Percentiles rank a stretch among this genome's conserved stretches.
phyloP scores from a whole-genome alignment of 1,140 invertebrate species.

The Drosophila nannoptera region DNA sequence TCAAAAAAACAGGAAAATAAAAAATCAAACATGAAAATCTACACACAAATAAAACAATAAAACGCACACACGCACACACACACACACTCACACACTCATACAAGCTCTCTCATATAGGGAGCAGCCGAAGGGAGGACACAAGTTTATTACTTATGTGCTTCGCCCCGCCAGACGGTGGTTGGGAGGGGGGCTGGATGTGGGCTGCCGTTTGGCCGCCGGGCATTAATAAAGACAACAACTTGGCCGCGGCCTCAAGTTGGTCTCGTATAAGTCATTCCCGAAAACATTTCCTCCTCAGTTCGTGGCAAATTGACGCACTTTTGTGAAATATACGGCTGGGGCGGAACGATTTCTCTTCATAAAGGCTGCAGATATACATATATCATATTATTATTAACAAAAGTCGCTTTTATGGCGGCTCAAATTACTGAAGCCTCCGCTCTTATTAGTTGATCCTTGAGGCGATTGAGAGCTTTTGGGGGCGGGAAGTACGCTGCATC shows the following conservation, averaged over 20 bases:
- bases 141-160: slow-evolving; percentile 77
- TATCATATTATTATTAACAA: slow-evolving; percentile 6
- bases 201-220: slow-evolving; percentile 50
- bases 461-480: too few species aligned
- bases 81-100: slow-evolving; percentile 20
- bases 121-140: slow-evolving; percentile 26
- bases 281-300: slow-evolving; percentile 11
- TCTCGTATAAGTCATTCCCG: slow-evolving; percentile 30
- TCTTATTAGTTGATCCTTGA: neutral
- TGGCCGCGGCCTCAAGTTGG: slow-evolving; percentile 35
- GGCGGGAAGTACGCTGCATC: too few species aligned
- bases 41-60: slow-evolving; percentile 75
- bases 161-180: slow-evolving; percentile 16
- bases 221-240: slow-evolving; percentile 69
- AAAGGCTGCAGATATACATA: slow-evolving; percentile 1
- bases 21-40: slow-evolving; percentile 67
- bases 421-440: neutral
- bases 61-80: slow-evolving; percentile 36
- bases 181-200: slow-evolving; percentile 5
- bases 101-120: neutral
- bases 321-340: slow-evolving; percentile 17
- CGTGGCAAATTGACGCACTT: slow-evolving; percentile 16
- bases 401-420: slow-evolving; percentile 1
- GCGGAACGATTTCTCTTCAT: neutral
- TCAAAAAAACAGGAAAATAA: slow-evolving; percentile 31